These are phyloP conservation scores for Agriotes lineatus DNA, from an alignment of 2,888 invertebrate genomes.

Conservation along the genomic window DNA sequence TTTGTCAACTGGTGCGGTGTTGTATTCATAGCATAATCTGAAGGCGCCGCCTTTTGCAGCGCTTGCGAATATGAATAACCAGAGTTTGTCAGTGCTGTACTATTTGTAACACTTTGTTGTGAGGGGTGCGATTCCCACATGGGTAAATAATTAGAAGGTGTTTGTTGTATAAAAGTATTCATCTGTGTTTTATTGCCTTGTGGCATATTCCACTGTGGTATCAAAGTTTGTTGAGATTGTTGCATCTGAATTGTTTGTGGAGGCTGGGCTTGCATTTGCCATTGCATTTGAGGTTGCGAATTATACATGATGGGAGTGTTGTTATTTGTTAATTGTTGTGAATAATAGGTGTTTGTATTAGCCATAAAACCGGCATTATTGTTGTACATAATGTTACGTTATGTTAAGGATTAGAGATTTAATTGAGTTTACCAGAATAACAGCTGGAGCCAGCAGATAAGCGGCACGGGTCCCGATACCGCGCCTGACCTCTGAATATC, in stretches of 20 bases:
- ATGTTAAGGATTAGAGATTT: neutral
- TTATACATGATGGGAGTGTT: constrained; percentile 14
- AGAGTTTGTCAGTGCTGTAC: neutral
- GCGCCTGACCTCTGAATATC: neutral
- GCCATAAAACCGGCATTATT: constrained; percentile 2
- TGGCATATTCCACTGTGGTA: constrained; percentile 16
- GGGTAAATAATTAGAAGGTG: neutral
- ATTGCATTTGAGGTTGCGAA: constrained; percentile 22
- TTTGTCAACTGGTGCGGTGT: neutral
- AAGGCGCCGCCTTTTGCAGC: neutral
- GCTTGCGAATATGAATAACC: constrained; percentile 1
- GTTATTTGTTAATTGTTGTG: constrained; percentile 19
- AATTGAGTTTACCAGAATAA: neutral
- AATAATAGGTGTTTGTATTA: constrained; percentile 14
- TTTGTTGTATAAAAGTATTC: constrained; percentile 9
- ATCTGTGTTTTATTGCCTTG: constrained; percentile 2
- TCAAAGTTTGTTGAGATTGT: constrained; percentile 15
- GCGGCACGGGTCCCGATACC: constrained; percentile 3
- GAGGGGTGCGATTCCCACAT: neutral
- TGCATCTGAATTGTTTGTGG: constrained; percentile 3
- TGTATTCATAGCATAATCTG: neutral
- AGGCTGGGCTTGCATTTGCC: constrained; percentile 17
- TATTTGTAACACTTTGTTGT: constrained; percentile 5
- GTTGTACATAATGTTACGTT: constrained; percentile 13
- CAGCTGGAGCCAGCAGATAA: constrained; percentile 3